Base-by-base conservation (phyloP, 2,888 invertebrate species). In the Brachypterus glaber region DNA sequence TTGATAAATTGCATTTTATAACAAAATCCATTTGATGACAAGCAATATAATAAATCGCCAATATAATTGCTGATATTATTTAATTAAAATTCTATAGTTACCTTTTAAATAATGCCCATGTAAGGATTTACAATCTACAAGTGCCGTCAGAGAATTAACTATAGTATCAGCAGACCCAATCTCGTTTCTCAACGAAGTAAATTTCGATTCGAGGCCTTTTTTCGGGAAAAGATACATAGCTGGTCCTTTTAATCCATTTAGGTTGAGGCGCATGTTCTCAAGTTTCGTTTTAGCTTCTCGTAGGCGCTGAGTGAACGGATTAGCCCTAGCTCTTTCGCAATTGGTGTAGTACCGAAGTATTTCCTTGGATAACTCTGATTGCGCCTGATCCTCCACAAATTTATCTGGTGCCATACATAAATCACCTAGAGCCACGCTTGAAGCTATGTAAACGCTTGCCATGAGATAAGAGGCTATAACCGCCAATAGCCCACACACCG, bases 391-490 rank as follows among this genome's bases (percentile, higher is more conserved):
- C 48, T 63, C 63, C 24, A 66, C 51, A 46, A 58, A 65, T 37
- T 60, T 59, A 40, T 79, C 73, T 25, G 76, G 74, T 1, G 78
- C 79, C 34, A 90, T 71, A 62, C 85, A 90, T 40, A 80, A 74
- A 54, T 89, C 86, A 5, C 55, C 58, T 30, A 84, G 74, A 17
- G 86, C 90, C 59, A 91, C 89, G 39, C 86, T 80, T 17, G 82
- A 77, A 33, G 87, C 85, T 46, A 91, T 73, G 67, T 92, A 88
- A 44, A 90, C 64, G 38, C 91, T 90, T 35, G 87, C 82, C 72
- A 88, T 82, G 52, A 89, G 72, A 86, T 91, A 93, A 46, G 89
- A 88, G 39, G 84, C 76, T 48, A 88, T 84, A 24, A 93, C 86
- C 21, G 88, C 89, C 55, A 95, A 74, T 14, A 87, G 68, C 29